Percentiles rank a stretch among this genome's conserved stretches.
phyloP scores from a whole-genome alignment of 2,888 invertebrate genomes.

The Tenthredo notha region DNA sequence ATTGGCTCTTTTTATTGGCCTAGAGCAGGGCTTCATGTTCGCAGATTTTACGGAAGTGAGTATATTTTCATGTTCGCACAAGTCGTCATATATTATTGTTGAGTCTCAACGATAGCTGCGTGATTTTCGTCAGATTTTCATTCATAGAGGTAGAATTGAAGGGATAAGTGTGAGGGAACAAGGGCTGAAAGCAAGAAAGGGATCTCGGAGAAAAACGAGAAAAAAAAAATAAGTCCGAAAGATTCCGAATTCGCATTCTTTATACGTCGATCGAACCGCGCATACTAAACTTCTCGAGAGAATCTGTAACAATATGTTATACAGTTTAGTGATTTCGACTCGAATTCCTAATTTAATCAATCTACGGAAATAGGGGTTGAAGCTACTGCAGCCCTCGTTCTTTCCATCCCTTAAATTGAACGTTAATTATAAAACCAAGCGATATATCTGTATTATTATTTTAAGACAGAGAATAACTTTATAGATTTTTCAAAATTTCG shows the following conservation, averaged over 20 bases:
- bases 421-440: neutral
- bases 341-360: neutral
- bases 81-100: neutral
- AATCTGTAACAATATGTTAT: neutral
- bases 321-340: neutral
- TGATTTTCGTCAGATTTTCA: neutral
- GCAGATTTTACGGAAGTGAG: constrained; percentile 89
- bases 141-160: neutral
- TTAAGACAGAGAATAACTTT: neutral
- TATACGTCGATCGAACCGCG: neutral
- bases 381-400: neutral
- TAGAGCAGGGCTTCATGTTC: constrained; percentile 92
- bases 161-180: neutral
- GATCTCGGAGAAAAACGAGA: neutral
- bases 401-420: neutral
- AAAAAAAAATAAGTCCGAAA: neutral
- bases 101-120: neutral
- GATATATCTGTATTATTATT: neutral
- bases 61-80: neutral
- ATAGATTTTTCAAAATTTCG: neutral
- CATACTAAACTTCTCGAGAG: neutral
- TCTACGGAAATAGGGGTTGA: too few relatives aligned
- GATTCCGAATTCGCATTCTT: neutral
- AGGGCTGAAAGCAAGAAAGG: neutral
- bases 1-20: constrained; percentile 89